Evolutionary conservation across 2,888 invertebrate species (phyloP), one percentile per base, ranked within the genome.

Genomic region (Caenorhabditis sp.): DNA sequence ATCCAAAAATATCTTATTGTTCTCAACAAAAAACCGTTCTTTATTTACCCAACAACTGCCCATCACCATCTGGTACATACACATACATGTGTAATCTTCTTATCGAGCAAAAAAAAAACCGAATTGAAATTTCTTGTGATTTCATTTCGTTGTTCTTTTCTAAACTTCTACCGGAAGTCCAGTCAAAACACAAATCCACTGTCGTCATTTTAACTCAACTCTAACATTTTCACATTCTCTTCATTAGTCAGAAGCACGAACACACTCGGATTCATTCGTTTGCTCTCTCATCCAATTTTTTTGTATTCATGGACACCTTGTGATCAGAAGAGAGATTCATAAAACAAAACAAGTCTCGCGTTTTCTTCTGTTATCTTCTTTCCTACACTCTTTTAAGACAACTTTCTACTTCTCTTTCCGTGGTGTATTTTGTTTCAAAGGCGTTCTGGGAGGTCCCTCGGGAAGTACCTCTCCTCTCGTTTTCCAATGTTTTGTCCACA

Each of bases 281-380:
- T 56, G 10, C 31, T 47, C 47, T 35, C 16, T 24, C 31, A 26
- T 19, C 19, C 14, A 19, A 22, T 14, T 58, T 58, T 38, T 35
- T 59, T 59, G 72, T 72, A 61, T 59, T 41, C 54, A 26, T 59
- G 72, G 70, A 59, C 72, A 72, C 72, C 72, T 72, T 72, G 72
- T 72, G 72, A 72, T 58, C 58, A 31, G 31, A 5, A 59, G 61
- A 31, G 19, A 14, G 12, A 22, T 26, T 56, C 59, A 35, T 59
- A 22, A 26, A 38, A 56, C 38, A 54, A 69, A 59, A 73, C 35
- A 73, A 61, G 26, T 51, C 58, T 22, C 35, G 28, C 24, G 7
- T 66, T 12, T 35, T n/a, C 38, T 38, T 38, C 12, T 38, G 38
- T 38, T 38, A 38, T 38, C 38, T 38, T 38, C 38, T 38, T n/a